Evolutionary conservation across 2,888 invertebrate species (phyloP), one percentile per base, ranked within the genome.

Genomic region (Lottia scabra): DNA sequence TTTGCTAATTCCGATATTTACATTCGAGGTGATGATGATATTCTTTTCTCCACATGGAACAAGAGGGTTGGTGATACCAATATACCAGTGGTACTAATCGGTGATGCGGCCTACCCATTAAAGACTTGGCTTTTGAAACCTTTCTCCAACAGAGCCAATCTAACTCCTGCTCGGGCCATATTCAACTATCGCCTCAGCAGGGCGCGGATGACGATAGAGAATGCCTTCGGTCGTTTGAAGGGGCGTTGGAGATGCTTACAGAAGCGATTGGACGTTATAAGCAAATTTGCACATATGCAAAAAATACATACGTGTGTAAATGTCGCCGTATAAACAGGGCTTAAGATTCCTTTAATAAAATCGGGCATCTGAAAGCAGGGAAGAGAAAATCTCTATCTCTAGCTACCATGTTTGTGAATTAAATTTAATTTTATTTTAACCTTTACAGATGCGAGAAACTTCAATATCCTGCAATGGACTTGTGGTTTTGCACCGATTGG

Each of bases 21-120:
- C 26, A 46, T 19, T 23, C 44, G n/a, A n/a, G 72, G 45, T 27
- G 63, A 63, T 48, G 48, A 63, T 19, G 70, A 56, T 5, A 67
- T 27, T 56, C 56, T 46, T n/a, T 67, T 5, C 67, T 48, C 46
- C 16, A 30, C 30, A 30, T 30, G 30, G 30, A 30, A 6, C 30
- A 30, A 30, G 30, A 30, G 6, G 2, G 30, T 6, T 30, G 30
- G 30, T 12, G 30, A 46, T n/a, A 19, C 46, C 4, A 48, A 70
- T 30, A 30, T 70, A 48, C 62, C 68, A 19, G 38, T 67, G 12
- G 63, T 71, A 6, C 23, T 71, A 2, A 38, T 68, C 10, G 68
- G 74, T 19, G 66, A 76, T 67, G 48, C 75, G 38, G 75, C 75
- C n/a, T 73, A 67, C 38, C 75, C 69, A 16, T 23, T 75, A 13